Base-by-base conservation (phyloP, 2,113 vertebrate genomes). In the Muscicapa adusta region DNA sequence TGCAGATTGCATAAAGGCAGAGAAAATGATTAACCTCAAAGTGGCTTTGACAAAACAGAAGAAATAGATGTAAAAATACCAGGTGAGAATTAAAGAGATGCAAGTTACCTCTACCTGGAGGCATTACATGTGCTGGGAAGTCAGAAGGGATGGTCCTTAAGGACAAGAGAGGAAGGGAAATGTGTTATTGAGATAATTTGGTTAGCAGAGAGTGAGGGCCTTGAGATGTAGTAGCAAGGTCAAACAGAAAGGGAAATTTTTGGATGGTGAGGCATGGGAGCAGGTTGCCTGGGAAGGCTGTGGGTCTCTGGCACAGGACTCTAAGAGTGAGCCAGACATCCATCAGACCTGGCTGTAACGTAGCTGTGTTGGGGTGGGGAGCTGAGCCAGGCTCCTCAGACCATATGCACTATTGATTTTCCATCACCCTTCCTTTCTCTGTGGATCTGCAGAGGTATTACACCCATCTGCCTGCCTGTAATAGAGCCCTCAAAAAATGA, bases 361-460 rank as follows among this genome's bases (percentile, higher is more conserved):
- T 5, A 26, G 68, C 73, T 71, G 85, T 36, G 65, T 5, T 68
- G 71, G 85, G 53, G 12, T n/a, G 54, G 33, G 75, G 42, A 96
- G 54, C 79, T 0, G 47, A 89, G 85, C 85, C 88, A 58, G 85
- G 7, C 81, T 94, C 63, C 67, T 88, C 18, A 85, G 71, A 66
- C 77, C 82, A 70, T 25, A 65, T 16, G n/a, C 40, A 22, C 85
- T 85, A 93, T 85, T 88, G 88, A 85, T 96, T 93, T 96, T 90
- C 83, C 65, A 54, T 92, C 91, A 80, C 31, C 40, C 29, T 90
- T 82, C 79, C 79, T 95, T 80, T 57, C 75, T 80, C 42, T 0
- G 3, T 45, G 25, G 53, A 34, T 83, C 88, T 88, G 75, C 62
- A 76, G 88, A 88, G 75, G 42, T 92, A 25, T 12, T 26, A 63